Evolutionary conservation across 2,888 invertebrate genomes (phyloP).

Genomic region (Drosophila prostipennis): DNA sequence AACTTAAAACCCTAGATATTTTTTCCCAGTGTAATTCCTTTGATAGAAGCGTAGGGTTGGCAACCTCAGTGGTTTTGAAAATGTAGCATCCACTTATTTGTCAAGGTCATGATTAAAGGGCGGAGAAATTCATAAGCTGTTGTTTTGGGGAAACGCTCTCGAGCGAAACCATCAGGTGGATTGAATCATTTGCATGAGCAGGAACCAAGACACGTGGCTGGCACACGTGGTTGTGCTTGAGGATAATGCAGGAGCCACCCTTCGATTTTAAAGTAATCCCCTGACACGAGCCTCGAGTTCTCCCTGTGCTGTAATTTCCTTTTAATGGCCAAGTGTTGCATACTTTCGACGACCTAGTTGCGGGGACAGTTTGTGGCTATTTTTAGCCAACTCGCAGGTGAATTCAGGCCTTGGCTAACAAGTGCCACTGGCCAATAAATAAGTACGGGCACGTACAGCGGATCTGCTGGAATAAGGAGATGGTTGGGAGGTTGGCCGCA

Average conservation of each 20-base stretch:
- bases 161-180: conserved; percentile 23
- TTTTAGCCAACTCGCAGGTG: conserved; percentile 31
- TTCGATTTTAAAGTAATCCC: conserved; percentile 21
- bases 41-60: background rate
- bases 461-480: conserved; percentile 2
- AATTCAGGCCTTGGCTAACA: conserved; percentile 39
- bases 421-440: conserved; percentile 43
- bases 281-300: conserved; percentile 4
- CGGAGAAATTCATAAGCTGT: conserved; percentile 7
- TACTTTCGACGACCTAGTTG: conserved; percentile 60
- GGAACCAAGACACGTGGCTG: conserved; percentile 27
- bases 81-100: conserved; percentile 17
- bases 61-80: background rate
- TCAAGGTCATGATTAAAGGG: conserved; percentile 23
- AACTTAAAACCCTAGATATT: background rate
- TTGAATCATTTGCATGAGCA: conserved; percentile 30
- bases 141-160: background rate
- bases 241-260: conserved; percentile 2
- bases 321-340: conserved; percentile 32
- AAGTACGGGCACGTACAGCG: conserved; percentile 36
- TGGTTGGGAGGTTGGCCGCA: background rate
- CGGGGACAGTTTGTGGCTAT: conserved; percentile 19
- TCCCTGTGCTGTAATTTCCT: background rate
- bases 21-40: background rate
- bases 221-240: conserved; percentile 34